Percentiles rank a stretch among this genome's conserved stretches.
phyloP scores from a whole-genome alignment of 2,113 vertebrate genomes.

The Embiotoca jacksoni region DNA sequence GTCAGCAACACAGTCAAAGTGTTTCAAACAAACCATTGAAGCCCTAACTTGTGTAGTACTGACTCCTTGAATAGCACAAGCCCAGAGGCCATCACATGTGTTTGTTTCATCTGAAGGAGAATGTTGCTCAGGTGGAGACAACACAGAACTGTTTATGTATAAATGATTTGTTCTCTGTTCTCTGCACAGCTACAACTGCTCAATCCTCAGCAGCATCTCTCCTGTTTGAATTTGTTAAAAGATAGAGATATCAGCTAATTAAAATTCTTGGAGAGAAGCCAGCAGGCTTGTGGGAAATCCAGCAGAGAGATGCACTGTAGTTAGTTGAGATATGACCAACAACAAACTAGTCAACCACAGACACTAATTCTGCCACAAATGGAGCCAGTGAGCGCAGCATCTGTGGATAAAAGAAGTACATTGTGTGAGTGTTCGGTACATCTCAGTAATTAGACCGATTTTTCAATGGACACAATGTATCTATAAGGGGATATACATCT shows the following conservation, averaged over 20 bases:
- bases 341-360: conserved; percentile 1
- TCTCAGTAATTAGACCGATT: background rate
- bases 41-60: background rate
- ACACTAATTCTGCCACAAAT: background rate
- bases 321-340: conserved; percentile 13
- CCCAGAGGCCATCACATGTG: conserved; percentile 9
- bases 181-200: background rate
- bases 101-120: background rate
- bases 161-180: conserved; percentile 15
- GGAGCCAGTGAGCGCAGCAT: background rate
- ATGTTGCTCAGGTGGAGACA: conserved; percentile 30
- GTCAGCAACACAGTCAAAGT: conserved; percentile 8
- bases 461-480: background rate
- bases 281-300: conserved; percentile 20
- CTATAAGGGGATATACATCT: background rate
- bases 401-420: background rate
- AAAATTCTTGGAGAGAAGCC: conserved; percentile 21
- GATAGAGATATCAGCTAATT: conserved; percentile 27
- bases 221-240: background rate
- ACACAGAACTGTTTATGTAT: conserved; percentile 8
- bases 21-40: conserved; percentile 8
- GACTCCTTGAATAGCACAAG: conserved; percentile 25
- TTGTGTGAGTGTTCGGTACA: background rate
- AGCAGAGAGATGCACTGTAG: background rate
- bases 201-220: conserved; percentile 11